Evolutionary conservation across 1,140 invertebrate species (phyloP).

Genomic region (Drosophila willistoni): DNA sequence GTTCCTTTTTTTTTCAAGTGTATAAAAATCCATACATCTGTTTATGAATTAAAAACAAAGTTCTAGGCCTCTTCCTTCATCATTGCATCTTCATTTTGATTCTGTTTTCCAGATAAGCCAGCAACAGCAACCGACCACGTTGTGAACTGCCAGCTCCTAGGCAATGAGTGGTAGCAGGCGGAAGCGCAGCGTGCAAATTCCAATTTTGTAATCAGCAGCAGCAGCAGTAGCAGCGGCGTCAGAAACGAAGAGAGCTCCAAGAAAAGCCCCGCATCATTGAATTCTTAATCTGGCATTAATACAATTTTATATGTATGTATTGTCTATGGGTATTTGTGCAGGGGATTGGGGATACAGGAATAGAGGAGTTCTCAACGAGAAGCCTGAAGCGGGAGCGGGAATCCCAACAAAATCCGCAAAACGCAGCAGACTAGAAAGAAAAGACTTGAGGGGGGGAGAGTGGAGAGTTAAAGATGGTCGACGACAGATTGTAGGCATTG

Average conservation of each 20-base stretch:
- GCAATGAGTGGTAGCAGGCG: slow-evolving; percentile 45
- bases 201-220: slow-evolving; percentile 69
- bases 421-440: slow-evolving; percentile 33
- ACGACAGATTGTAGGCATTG: slow-evolving; percentile 68
- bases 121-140: slow-evolving; percentile 13
- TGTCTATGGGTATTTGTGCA: background rate
- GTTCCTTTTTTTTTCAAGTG: background rate
- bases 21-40: slow-evolving; percentile 5
- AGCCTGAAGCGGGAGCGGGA: slow-evolving; percentile 46
- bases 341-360: slow-evolving; percentile 20
- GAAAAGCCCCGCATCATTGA: slow-evolving; percentile 65
- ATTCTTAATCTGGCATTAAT: slow-evolving; percentile 82
- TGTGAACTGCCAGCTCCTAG: background rate
- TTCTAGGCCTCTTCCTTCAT: slow-evolving; percentile 27
- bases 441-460: background rate
- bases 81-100: slow-evolving; percentile 20
- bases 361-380: background rate
- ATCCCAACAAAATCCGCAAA: slow-evolving; percentile 73
- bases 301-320: slow-evolving; percentile 66
- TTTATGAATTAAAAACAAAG: slow-evolving; percentile 65
- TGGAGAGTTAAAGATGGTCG: slow-evolving; percentile 51
- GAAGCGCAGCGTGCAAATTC: slow-evolving; percentile 72
- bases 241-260: slow-evolving; percentile 35
- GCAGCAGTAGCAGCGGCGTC: background rate
- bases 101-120: slow-evolving; percentile 42